Conservation (phyloP, 2,113 vertebrate species). For the Etia nguti region DNA sequence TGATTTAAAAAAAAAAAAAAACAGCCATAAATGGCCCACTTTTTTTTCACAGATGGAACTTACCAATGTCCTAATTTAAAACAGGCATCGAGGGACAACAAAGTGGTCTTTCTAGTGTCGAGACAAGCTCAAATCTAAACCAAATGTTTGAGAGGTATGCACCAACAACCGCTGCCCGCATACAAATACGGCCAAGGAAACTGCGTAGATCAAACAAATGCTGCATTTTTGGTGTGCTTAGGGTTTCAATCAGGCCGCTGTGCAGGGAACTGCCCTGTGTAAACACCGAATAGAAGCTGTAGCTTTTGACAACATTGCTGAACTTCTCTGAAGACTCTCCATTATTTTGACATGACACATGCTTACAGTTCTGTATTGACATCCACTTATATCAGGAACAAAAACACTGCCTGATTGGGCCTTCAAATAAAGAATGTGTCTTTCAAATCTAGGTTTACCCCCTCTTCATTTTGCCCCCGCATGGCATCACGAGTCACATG, state of each 20-base stretch:
- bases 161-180: background rate
- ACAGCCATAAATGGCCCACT: background rate
- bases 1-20: background rate
- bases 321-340: background rate
- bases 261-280: conserved; percentile 11
- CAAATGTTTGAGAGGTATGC: background rate
- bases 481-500: background rate
- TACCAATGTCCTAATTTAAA: background rate
- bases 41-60: background rate
- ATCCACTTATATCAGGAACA: background rate
- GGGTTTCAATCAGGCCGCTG: background rate
- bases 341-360: conserved; percentile 34
- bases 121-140: background rate
- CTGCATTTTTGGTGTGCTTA: background rate
- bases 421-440: background rate
- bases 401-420: background rate
- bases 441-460: background rate
- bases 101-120: background rate
- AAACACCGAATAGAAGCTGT: conserved; percentile 5
- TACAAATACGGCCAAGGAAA: background rate
- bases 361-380: background rate
- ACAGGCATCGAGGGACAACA: background rate
- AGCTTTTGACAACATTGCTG: background rate
- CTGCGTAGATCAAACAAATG: background rate
- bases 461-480: background rate